These are phyloP conservation scores for Lepidocolaptes lacrymiger DNA, from an alignment of 2,797 vertebrate species.

Conservation along the genomic window DNA sequence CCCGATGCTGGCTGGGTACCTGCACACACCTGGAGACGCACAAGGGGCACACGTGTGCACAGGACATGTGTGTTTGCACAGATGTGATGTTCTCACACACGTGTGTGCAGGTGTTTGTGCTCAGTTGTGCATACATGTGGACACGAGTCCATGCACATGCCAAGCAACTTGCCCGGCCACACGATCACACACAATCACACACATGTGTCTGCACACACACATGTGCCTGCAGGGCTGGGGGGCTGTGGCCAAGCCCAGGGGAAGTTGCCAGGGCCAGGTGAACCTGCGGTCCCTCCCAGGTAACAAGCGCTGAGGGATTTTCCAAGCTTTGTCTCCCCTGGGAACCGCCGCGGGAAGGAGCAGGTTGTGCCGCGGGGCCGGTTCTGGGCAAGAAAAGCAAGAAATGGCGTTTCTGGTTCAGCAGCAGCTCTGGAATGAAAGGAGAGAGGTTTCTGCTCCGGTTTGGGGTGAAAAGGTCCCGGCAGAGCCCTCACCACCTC, in stretches of 20 bases:
- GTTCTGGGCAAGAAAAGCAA: not conserved
- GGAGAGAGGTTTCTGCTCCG: not conserved
- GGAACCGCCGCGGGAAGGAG: not conserved
- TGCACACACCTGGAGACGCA: not conserved
- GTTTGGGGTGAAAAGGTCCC: not conserved
- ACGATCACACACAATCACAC: fast-evolving
- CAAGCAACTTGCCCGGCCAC: not conserved
- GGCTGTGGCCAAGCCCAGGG: not conserved
- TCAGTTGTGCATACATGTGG: fast-evolving
- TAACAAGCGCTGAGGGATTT: not conserved
- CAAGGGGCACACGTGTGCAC: not conserved
- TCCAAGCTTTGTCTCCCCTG: not conserved
- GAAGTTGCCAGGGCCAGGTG: not conserved
- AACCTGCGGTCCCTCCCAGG: not conserved
- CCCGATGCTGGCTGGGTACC: not conserved
- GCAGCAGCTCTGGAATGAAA: not conserved
- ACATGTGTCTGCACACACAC: not conserved
- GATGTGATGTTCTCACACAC: not conserved
- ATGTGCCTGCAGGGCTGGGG: not conserved
- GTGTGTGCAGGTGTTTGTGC: not conserved
- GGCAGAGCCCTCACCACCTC: fast-evolving
- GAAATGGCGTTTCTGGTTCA: not conserved
- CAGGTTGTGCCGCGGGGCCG: not conserved
- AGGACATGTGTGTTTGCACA: not conserved
- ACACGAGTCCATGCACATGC: fast-evolving